These are phyloP conservation scores for Ispidina picta DNA, from an alignment of 2,797 vertebrate species.

Conservation along the genomic window DNA sequence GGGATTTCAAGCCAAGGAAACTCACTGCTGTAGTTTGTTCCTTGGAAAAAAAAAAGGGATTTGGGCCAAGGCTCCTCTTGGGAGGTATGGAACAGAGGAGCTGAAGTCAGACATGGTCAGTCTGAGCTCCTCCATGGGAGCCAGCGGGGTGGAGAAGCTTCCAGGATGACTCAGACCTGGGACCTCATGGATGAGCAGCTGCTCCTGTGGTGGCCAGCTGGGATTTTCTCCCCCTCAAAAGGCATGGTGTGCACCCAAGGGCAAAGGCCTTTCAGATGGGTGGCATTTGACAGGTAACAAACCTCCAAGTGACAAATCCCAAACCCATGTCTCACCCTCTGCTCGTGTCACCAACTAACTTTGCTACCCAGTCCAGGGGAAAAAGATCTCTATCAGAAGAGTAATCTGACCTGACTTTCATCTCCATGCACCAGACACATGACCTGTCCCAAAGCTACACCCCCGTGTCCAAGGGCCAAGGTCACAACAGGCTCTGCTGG, in stretches of 20 bases:
- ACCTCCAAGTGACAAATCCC: neutral
- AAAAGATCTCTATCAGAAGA: neutral
- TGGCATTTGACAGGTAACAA: neutral
- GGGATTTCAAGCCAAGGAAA: slow-evolving; percentile 22
- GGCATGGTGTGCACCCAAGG: neutral
- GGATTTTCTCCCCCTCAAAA: neutral
- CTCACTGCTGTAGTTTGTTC: neutral
- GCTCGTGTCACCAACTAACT: neutral
- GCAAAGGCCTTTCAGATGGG: neutral
- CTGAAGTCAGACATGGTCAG: neutral
- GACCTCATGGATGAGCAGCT: neutral
- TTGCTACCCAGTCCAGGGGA: too few relatives aligned
- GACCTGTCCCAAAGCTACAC: neutral
- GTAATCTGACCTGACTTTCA: neutral
- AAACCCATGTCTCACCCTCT: rapidly evolving
- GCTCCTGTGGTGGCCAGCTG: neutral
- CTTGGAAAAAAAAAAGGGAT: neutral
- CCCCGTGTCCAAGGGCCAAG: neutral
- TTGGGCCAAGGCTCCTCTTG: neutral
- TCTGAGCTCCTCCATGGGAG: neutral
- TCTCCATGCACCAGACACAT: neutral
- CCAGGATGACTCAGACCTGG: neutral
- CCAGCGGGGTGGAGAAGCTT: neutral
- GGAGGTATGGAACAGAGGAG: neutral
- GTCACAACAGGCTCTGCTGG: neutral